These are phyloP conservation scores for Podarcis cretensis DNA, from an alignment of 2,113 vertebrate species.

Conservation along the genomic window DNA sequence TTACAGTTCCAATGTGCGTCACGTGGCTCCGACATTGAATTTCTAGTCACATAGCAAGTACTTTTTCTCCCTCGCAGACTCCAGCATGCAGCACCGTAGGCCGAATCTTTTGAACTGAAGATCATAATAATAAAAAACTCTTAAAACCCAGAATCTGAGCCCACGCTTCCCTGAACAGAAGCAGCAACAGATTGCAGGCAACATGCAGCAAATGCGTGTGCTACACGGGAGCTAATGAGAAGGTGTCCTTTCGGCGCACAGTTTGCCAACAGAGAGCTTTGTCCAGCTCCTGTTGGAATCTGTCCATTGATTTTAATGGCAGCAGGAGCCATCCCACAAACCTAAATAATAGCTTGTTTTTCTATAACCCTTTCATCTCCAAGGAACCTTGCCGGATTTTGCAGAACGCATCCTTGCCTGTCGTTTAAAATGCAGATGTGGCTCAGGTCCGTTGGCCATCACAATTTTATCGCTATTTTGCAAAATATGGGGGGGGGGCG, in stretches of 20 bases:
- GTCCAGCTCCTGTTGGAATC: constrained; percentile 15
- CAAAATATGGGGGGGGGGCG: not conserved
- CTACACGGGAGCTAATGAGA: not conserved
- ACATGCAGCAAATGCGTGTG: not conserved
- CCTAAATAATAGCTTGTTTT: constrained; percentile 18
- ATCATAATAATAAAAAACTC: constrained; percentile 8
- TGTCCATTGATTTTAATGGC: constrained; percentile 26
- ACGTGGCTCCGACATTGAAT: constrained; percentile 6
- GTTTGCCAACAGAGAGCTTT: not conserved
- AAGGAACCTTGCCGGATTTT: not conserved
- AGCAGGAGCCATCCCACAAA: not conserved
- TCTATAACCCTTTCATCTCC: not conserved
- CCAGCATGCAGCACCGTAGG: not conserved
- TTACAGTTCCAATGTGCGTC: not conserved
- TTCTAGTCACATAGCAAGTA: constrained; percentile 21
- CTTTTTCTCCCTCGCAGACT: not conserved
- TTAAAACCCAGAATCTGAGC: constrained; percentile 8
- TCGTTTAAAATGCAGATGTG: not conserved
- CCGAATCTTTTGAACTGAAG: not conserved
- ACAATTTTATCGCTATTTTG: not conserved
- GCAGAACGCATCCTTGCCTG: not conserved
- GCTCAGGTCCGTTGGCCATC: not conserved
- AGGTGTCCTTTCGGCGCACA: not conserved
- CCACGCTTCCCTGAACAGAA: constrained; percentile 15
- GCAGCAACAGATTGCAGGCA: constrained; percentile 19